phyloP scores from a whole-genome alignment of 2,888 invertebrate species.

The Folsomia candida region DNA sequence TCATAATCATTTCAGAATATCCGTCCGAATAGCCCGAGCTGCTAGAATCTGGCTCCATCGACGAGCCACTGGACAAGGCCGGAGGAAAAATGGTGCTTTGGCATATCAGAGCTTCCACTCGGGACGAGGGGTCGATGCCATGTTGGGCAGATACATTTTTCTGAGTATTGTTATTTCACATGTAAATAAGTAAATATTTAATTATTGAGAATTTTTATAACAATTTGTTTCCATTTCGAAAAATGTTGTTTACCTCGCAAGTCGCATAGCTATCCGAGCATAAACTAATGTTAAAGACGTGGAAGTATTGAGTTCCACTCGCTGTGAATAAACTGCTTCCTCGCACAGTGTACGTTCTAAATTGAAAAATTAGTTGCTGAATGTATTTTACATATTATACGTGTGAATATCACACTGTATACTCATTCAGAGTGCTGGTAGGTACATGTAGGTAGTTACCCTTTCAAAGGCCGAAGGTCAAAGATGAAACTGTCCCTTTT shows the following conservation, averaged over 20 bases:
- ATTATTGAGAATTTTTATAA: not conserved
- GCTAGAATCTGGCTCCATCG: constrained; percentile 12
- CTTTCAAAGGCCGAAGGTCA: constrained; percentile 54
- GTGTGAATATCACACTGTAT: too few relatives aligned
- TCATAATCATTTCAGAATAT: constrained; percentile 26
- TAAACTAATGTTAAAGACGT: constrained; percentile 57
- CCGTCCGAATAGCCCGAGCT: constrained; percentile 4
- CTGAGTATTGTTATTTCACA: constrained; percentile 54
- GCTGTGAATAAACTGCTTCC: constrained; percentile 56
- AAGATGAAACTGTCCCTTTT: constrained; percentile 52
- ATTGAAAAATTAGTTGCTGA: too few relatives aligned
- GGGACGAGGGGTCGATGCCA: constrained; percentile 38
- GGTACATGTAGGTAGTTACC: constrained; percentile 50
- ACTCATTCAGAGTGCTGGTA: too few relatives aligned
- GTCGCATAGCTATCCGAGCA: constrained; percentile 55
- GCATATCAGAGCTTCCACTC: constrained; percentile 53
- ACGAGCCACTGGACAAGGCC: constrained; percentile 11
- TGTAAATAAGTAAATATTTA: not conserved
- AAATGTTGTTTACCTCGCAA: not conserved
- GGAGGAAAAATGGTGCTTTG: constrained; percentile 55
- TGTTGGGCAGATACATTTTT: constrained; percentile 56
- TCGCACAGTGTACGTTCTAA: constrained; percentile 54
- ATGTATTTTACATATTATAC: too few relatives aligned
- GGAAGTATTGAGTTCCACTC: constrained; percentile 59
- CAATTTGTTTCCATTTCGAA: not conserved